Conservation (phyloP, 2,797 vertebrate species). For the Pyrrhura leucotis region DNA sequence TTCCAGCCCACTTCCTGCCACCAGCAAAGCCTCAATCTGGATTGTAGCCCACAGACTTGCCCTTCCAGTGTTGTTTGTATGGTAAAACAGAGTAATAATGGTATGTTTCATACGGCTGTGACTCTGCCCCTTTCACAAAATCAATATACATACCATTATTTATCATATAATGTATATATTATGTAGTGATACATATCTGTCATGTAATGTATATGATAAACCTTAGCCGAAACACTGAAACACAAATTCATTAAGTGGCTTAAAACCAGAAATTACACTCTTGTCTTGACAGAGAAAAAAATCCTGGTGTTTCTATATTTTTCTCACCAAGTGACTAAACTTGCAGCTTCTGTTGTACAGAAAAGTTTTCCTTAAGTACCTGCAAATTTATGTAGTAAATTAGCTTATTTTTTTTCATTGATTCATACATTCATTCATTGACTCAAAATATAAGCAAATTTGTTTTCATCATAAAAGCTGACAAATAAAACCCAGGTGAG, state of each 20-base stretch:
- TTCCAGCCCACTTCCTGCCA: not conserved
- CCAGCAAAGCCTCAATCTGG: not conserved
- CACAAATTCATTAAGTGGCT: not conserved
- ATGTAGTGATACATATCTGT: not conserved
- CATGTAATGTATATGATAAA: not conserved
- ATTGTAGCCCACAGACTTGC: accelerated
- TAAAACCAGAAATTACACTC: not conserved
- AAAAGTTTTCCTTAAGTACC: not conserved
- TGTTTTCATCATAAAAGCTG: not conserved
- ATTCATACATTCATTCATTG: not conserved
- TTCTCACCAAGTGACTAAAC: not conserved
- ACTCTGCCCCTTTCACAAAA: not conserved
- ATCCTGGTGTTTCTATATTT: not conserved
- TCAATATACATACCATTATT: not conserved
- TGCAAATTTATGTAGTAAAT: not conserved
- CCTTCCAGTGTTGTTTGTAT: not conserved
- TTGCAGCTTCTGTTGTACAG: not conserved
- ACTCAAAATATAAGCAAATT: not conserved
- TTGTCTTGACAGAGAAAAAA: not conserved
- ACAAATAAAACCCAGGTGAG: not conserved
- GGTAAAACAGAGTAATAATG: not conserved
- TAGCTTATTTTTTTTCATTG: not conserved
- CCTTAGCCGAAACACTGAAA: not conserved
- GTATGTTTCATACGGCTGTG: not conserved
- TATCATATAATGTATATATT: no score